A percentile compares a stretch with the other conserved stretches of the same genome.
These are phyloP conservation scores for Anabacerthia variegaticeps DNA, from an alignment of 2,797 vertebrate genomes.

Conservation along the genomic window DNA sequence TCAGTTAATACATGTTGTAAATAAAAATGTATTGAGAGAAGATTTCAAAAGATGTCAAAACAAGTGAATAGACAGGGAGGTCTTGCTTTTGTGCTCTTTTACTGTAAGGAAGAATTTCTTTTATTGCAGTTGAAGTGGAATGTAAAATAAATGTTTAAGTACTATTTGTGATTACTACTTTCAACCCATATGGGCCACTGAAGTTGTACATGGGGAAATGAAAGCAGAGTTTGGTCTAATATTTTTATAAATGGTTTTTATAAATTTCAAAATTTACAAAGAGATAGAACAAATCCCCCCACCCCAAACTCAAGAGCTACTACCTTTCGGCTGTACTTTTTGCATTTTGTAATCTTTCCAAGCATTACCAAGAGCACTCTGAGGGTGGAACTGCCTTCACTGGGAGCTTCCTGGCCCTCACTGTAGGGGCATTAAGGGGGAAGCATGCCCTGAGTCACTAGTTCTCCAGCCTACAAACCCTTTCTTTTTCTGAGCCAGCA, in stretches of 20 bases:
- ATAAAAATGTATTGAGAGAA: neutral
- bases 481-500: neutral
- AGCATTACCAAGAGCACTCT: neutral
- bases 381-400: neutral
- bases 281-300: accelerated
- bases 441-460: neutral
- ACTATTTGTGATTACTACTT: neutral
- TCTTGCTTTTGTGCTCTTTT: neutral
- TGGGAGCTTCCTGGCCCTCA: neutral
- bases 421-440: neutral
- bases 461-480: neutral
- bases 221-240: neutral
- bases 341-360: neutral
- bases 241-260: neutral
- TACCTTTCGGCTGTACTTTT: neutral
- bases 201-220: neutral
- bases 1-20: neutral
- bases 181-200: neutral
- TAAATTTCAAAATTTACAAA: neutral
- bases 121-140: neutral
- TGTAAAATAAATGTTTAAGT: neutral
- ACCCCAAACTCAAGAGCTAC: neutral
- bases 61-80: neutral
- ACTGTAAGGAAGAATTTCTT: neutral
- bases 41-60: neutral